Base-by-base conservation (phyloP, 2,888 invertebrate genomes). In the Sesamia inferens region DNA sequence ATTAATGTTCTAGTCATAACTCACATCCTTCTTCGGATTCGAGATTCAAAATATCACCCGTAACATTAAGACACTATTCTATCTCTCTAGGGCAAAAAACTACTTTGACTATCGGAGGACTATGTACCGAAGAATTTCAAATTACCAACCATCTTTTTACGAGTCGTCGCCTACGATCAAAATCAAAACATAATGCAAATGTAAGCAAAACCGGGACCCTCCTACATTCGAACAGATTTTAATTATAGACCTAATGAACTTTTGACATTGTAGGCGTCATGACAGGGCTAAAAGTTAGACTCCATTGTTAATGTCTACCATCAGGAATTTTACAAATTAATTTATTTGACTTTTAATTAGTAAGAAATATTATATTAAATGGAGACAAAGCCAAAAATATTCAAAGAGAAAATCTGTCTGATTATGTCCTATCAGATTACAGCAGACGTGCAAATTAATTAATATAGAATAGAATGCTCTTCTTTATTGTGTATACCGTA, bases 261-360 rank as follows among this genome's bases (percentile, higher is more conserved):
- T 79, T 70, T 68, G 14, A 58, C 70, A 7, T 11, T 19, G 81
- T 76, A 71, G 79, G 79, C 81, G 81, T 57, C 24, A n/a, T 68
- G 82, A 76, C 51, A 24, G 42, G 59, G 16, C 58, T 13, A 62
- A 81, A 70, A 59, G 42, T 31, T 48, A 54, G 42, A 5, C 6
- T 42, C 39, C 81, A 64, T 76, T 75, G 63, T 81, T 63, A 13
- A 31, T 62, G 71, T 68, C 77, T 65, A 81, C 77, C 77, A 68
- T 39, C 57, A 19, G 31, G 31, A 39, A 68, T 44, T 42, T 62
- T 2, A 62, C 13, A 14, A 44, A 69, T 54, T 51, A 67, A 75
- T 81, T 51, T 59, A 39, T 65, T 31, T 58, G 14, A 4, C 4
- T 51, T 51, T 51, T 51, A 51, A n/a, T n/a, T 51, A 51, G 8